Base-by-base conservation (phyloP, 2,113 vertebrate genomes). In the Lonchura striata region DNA sequence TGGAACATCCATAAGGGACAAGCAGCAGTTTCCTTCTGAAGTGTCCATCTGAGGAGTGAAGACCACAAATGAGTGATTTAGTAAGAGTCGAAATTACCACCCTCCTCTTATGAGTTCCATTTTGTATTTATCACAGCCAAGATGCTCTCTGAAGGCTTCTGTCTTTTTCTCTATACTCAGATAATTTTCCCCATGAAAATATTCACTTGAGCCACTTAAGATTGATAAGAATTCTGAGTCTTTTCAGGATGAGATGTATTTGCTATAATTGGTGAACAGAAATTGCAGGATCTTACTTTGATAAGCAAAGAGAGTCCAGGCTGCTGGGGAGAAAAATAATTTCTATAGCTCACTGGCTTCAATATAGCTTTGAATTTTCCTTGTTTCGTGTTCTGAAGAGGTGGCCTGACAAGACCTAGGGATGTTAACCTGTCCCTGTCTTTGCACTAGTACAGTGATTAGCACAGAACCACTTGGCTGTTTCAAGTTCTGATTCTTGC, bases 141-240 rank as follows among this genome's bases (percentile, higher is more conserved):
- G 30, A 15, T 71, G 27, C 78, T 90, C 61, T 72, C 61, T 76
- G 41, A 81, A 74, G 56, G 50, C 24, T 65, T 57, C n/a, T 44
- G 11, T 57, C 54, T 61, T 92, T 94, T 91, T 82, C 42, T 25
- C 31, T 37, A 71, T 54, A 68, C 21, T 70, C 17, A 25, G 21
- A 56, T 44, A 68, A 70, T 85, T 90, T 90, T 72, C 39, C 31
- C 41, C 54, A 41, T 47, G 68, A 86, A 86, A 90, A 78, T 57
- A 83, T 68, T 93, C 63, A 70, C n/a, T 30, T 42, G 30, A 92
- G 46, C 39, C 82, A 85, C 91, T 96, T 96, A 46, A 92, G 69
- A 47, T 33, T 95, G 88, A 94, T 95, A 82, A 94, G 77, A 68
- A 91, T 95, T 92, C 71, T 64, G 63, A 85, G 42, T 41, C 42